These are phyloP conservation scores for Axea sp. DNA, from an alignment of 2,888 invertebrate species.

Conservation along the genomic window DNA sequence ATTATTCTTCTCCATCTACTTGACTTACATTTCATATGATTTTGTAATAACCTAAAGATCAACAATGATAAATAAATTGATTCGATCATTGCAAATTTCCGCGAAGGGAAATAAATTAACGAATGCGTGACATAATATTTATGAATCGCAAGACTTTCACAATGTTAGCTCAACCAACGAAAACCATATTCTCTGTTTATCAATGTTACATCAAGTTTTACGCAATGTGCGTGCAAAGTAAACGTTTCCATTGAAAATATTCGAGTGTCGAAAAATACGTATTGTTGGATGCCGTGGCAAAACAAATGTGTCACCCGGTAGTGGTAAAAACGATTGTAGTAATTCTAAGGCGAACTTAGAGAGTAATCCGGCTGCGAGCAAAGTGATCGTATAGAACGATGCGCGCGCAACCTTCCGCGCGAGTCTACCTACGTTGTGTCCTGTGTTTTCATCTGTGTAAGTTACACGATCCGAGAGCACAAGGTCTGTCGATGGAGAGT, in stretches of 20 bases:
- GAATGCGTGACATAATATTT: constrained; percentile 1
- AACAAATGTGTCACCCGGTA: constrained; percentile 59
- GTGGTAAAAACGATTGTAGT: constrained; percentile 59
- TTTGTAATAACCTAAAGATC: constrained; percentile 5
- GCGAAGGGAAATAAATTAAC: too few species aligned
- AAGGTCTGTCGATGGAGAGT: constrained; percentile 62
- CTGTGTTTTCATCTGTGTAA: constrained; percentile 61
- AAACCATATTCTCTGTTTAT: constrained; percentile 16
- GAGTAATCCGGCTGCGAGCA: constrained; percentile 60
- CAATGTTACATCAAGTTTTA: constrained; percentile 19
- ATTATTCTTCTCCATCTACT: constrained; percentile 27
- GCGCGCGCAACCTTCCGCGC: constrained; percentile 69
- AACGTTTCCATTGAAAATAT: constrained; percentile 8
- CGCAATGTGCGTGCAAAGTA: constrained; percentile 15
- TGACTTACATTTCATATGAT: constrained; percentile 13
- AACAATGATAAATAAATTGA: constrained; percentile 3
- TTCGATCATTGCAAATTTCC: too few species aligned
- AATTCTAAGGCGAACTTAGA: constrained; percentile 60
- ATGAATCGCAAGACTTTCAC: too few species aligned
- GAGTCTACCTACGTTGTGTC: constrained; percentile 60
- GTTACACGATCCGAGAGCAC: constrained; percentile 60
- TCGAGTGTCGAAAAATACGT: constrained; percentile 41
- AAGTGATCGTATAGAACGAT: constrained; percentile 61
- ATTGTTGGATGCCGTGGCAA: constrained; percentile 41
- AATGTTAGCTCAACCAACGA: constrained; percentile 1